Evolutionary conservation across 2,113 vertebrate species (phyloP).

Genomic region (Himantopus leucocephalus): DNA sequence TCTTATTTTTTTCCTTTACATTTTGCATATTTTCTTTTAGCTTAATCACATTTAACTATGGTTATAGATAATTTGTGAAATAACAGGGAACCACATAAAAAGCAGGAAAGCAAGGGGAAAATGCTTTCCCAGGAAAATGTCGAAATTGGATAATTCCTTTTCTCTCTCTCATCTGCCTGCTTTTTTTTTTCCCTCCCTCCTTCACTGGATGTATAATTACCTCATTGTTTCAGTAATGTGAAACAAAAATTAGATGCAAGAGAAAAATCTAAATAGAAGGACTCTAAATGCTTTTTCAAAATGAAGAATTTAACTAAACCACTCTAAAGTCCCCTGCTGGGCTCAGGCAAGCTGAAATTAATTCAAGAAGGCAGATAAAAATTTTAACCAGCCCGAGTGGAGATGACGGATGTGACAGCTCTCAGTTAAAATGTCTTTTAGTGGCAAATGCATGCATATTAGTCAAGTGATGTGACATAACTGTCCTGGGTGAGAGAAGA

Average conservation of each 20-base stretch:
- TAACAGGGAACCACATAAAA: constrained; percentile 19
- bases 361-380: constrained; percentile 85
- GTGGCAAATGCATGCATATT: constrained; percentile 80
- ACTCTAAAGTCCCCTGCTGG: constrained; percentile 82
- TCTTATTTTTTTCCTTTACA: background rate
- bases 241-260: constrained; percentile 71
- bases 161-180: background rate
- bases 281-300: constrained; percentile 68
- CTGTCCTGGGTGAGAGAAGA: constrained; percentile 73
- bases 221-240: constrained; percentile 67
- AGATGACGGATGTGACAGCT: constrained; percentile 85
- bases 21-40: constrained; percentile 30
- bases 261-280: constrained; percentile 70
- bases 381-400: constrained; percentile 79
- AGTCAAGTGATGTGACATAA: constrained; percentile 82
- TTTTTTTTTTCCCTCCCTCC: background rate
- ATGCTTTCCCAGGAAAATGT: constrained; percentile 41
- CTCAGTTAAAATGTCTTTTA: constrained; percentile 86
- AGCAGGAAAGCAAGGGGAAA: constrained; percentile 17
- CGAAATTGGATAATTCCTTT: constrained; percentile 45
- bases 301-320: constrained; percentile 79
- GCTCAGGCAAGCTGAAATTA: constrained; percentile 84
- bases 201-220: constrained; percentile 64
- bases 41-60: constrained; percentile 11
- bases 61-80: constrained; percentile 40